Base-by-base conservation (phyloP, 1,140 invertebrate species). In the Akabosia matsudoensis region DNA sequence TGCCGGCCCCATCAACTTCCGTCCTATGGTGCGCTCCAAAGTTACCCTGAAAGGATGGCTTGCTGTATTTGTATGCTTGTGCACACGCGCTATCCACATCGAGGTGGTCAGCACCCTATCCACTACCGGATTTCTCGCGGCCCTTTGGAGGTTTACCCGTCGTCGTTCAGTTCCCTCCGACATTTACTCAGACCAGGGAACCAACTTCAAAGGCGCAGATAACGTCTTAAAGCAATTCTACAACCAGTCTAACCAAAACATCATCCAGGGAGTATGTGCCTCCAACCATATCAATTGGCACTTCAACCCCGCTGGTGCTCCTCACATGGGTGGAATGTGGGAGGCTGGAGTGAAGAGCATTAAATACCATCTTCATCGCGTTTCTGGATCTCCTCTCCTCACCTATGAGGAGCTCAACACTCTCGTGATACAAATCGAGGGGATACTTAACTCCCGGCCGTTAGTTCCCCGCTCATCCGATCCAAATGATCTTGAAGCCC, bases 231-330 rank as follows among this genome's bases (percentile, higher is more conserved):
- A 74, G 33, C 52, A 28, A 24, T 80, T 51, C 34, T 82, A 28
- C 86, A 87, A 33, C 33, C 77, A 16, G 84, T 82, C 0, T 79
- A 80, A 77, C 81, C 1, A 84, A 84, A 0, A 81, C 84, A n/a
- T n/a, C n/a, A n/a, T n/a, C n/a, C n/a, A n/a, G n/a, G n/a, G n/a
- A 26, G 81, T 80, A 0, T 86, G 85, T 56, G 61, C 86, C 26
- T 79, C 80, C 33, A 80, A 82, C 28, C 67, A 87, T 0, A 67
- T 83, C 26, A 64, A 85, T 33, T 83, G 80, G 78, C 22, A 78
- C 24, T 83, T 79, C 76, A 80, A 77, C 22, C 78, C 79, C 13
- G 51, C 81, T 22, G n/a, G 54, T 56, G 54, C 10, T 22, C 54
- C 54, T 56, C 54, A 56, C 24, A n/a, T 56, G 14, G 54, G 54